Evolutionary conservation across 1,140 invertebrate species (phyloP).

Genomic region (Apis florea): DNA sequence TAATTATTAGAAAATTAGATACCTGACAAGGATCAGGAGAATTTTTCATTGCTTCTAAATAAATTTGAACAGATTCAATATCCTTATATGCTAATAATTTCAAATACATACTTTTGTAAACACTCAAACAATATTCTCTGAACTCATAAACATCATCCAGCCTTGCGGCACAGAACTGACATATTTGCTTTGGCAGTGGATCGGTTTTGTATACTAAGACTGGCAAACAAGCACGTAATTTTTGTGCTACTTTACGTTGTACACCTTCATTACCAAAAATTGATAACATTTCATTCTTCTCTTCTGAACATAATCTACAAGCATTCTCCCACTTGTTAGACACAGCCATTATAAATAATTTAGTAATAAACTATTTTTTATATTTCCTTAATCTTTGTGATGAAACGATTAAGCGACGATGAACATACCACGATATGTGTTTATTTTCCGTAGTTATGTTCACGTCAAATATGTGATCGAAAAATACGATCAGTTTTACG

Average conservation of each 20-base stretch:
- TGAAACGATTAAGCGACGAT: neutral
- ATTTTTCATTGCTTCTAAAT: constrained; percentile 71
- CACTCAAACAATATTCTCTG: constrained; percentile 69
- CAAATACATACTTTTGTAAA: constrained; percentile 71
- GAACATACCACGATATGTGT: constrained; percentile 8
- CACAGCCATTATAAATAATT: constrained; percentile 50
- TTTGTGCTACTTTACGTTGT: constrained; percentile 69
- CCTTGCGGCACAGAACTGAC: constrained; percentile 74
- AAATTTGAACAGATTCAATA: constrained; percentile 68
- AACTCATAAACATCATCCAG: constrained; percentile 73
- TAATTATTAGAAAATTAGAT: constrained; percentile 1
- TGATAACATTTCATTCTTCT: constrained; percentile 70
- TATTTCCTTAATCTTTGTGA: no score
- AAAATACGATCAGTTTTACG: neutral
- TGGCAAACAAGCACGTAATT: constrained; percentile 71
- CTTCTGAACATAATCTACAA: constrained; percentile 72
- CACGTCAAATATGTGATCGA: neutral
- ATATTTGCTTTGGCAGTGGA: constrained; percentile 74
- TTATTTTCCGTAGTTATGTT: constrained; percentile 15
- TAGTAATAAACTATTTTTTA: neutral
- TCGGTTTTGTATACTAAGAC: constrained; percentile 73
- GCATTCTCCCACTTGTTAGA: constrained; percentile 65
- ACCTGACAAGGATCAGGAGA: constrained; percentile 75
- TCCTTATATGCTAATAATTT: constrained; percentile 60
- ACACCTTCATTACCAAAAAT: constrained; percentile 73